These are phyloP conservation scores for Ochropacha duplaris DNA, from an alignment of 2,888 invertebrate genomes.

Conservation along the genomic window DNA sequence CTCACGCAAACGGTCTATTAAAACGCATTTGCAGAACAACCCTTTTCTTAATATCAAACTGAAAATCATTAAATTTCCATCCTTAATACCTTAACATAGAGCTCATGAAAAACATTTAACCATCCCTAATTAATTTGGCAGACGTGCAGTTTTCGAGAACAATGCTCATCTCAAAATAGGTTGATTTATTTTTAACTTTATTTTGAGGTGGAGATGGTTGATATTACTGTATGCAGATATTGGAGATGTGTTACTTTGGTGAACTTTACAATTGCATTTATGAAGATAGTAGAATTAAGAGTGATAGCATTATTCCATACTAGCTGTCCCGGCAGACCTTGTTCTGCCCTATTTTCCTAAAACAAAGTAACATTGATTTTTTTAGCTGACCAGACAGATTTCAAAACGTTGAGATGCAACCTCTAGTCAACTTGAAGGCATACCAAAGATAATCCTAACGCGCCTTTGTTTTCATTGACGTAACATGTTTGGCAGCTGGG, in stretches of 20 bases:
- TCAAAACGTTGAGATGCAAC: too few relatives aligned
- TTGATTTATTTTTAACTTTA: not conserved
- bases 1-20: conserved; percentile 46
- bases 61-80: not conserved
- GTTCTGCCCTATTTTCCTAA: too few relatives aligned
- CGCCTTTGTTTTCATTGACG: too few relatives aligned
- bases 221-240: not conserved
- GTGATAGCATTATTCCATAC: too few relatives aligned
- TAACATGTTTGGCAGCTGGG: too few relatives aligned
- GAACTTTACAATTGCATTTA: not conserved
- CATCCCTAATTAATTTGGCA: not conserved
- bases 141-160: not conserved
- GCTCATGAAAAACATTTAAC: not conserved
- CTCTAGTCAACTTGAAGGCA: too few relatives aligned
- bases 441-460: too few relatives aligned
- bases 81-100: not conserved
- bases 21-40: conserved; percentile 29
- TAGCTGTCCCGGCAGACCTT: too few relatives aligned
- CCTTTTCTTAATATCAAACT: conserved; percentile 17
- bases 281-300: too few relatives aligned
- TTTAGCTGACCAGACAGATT: too few relatives aligned
- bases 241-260: not conserved
- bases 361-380: too few relatives aligned
- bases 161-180: conserved; percentile 8
- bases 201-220: not conserved